Evolutionary conservation across 2,888 invertebrate species (phyloP).

Genomic region (Coelogynopora nodosa): DNA sequence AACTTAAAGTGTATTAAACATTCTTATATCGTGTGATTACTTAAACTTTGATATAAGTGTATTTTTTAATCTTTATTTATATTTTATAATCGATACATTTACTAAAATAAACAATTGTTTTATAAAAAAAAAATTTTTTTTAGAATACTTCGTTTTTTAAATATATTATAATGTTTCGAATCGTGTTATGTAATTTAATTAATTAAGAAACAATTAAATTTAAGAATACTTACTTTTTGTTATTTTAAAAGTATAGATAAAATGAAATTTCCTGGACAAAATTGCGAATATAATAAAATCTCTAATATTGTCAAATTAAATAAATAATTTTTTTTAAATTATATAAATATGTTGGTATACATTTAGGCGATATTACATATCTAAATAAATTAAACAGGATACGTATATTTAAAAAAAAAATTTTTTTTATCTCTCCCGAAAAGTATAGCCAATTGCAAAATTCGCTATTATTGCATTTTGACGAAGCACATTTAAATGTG

Average conservation of each 20-base stretch:
- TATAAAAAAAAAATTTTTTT: neutral
- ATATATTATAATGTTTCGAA: neutral
- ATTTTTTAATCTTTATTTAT: too few relatives aligned
- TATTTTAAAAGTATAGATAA: neutral
- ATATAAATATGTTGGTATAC: neutral
- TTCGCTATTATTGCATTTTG: neutral
- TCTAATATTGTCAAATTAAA: neutral
- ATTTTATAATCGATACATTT: too few relatives aligned
- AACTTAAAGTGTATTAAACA: too few relatives aligned
- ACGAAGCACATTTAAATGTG: too few relatives aligned
- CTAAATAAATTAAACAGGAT: neutral
- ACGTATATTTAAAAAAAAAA: neutral
- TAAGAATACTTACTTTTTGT: neutral
- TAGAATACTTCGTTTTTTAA: neutral
- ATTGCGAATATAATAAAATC: neutral
- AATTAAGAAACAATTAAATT: neutral
- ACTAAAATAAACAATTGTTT: neutral
- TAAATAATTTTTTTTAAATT: neutral
- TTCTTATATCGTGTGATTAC: too few relatives aligned
- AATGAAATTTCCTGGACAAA: neutral
- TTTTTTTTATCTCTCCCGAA: neutral
- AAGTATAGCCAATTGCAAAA: neutral
- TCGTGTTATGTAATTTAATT: neutral
- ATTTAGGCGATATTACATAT: neutral
- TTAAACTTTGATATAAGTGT: too few relatives aligned